phyloP scores from a whole-genome alignment of 2,888 invertebrate genomes.

The Agonum fuliginosum region DNA sequence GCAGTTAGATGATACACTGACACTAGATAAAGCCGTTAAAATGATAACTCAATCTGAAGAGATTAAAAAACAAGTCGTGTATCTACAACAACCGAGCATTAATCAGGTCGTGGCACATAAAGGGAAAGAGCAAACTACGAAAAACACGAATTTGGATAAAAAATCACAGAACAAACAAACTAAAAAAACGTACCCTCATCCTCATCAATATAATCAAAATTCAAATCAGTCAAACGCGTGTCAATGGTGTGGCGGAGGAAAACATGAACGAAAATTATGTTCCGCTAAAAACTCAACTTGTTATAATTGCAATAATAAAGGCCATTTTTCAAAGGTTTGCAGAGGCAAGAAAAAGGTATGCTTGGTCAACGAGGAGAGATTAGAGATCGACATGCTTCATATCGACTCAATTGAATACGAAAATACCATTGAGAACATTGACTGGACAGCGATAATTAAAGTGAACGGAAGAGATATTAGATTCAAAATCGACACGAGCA shows the following conservation, averaged over 20 bases:
- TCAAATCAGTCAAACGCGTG: neutral
- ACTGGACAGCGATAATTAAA: neutral
- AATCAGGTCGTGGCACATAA: neutral
- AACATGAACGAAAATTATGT: neutral
- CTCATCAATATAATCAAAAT: neutral
- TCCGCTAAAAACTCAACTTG: neutral
- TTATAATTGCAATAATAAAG: slow-evolving; percentile 9
- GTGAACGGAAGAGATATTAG: neutral
- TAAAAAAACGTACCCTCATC: too few species aligned
- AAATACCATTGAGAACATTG: neutral
- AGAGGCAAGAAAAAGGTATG: neutral
- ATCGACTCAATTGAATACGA: neutral
- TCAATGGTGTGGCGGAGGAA: slow-evolving; percentile 4
- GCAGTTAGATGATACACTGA: neutral
- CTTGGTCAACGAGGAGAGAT: neutral
- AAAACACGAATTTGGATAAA: neutral
- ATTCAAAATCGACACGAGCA: neutral
- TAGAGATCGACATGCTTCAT: neutral
- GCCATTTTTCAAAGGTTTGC: slow-evolving; percentile 1
- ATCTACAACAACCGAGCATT: neutral
- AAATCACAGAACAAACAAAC: too few species aligned
- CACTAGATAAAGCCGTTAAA: neutral
- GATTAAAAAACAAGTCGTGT: slow-evolving; percentile 1
- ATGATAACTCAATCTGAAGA: neutral
- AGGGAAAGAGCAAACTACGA: neutral